Evolutionary conservation across 2,888 invertebrate species (phyloP).

Genomic region (Ceriagrion tenellum): DNA sequence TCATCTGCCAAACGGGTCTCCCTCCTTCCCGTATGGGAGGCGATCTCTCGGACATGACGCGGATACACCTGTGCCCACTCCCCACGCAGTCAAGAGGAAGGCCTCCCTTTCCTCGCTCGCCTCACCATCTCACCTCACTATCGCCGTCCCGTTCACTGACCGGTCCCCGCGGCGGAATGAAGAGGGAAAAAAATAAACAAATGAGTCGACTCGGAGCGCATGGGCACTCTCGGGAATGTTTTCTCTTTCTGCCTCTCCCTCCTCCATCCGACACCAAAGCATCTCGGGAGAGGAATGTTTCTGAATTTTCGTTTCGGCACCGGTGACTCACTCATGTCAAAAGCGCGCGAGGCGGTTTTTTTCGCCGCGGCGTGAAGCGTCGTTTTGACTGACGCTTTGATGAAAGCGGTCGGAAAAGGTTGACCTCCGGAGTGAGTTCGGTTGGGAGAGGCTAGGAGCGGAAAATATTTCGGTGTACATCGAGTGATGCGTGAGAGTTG

Average conservation of each 20-base stretch:
- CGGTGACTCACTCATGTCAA: neutral
- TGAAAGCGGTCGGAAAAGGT: neutral
- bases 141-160: neutral
- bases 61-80: neutral
- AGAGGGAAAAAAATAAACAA: neutral
- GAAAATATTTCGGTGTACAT: neutral
- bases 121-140: neutral
- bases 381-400: neutral
- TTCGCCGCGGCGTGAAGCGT: too few species aligned
- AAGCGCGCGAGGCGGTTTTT: too few species aligned
- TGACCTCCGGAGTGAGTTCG: neutral
- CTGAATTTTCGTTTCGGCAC: neutral
- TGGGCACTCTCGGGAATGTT: neutral
- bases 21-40: neutral
- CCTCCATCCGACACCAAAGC: neutral
- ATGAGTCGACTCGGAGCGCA: neutral
- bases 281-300: neutral
- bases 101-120: neutral
- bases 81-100: neutral
- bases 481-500: neutral
- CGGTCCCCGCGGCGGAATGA: neutral
- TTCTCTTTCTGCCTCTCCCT: conserved; percentile 39
- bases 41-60: neutral
- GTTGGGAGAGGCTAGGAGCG: neutral
- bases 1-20: conserved; percentile 18